Base-by-base conservation (phyloP, 2,888 invertebrate genomes). In the Spilarctia lutea region DNA sequence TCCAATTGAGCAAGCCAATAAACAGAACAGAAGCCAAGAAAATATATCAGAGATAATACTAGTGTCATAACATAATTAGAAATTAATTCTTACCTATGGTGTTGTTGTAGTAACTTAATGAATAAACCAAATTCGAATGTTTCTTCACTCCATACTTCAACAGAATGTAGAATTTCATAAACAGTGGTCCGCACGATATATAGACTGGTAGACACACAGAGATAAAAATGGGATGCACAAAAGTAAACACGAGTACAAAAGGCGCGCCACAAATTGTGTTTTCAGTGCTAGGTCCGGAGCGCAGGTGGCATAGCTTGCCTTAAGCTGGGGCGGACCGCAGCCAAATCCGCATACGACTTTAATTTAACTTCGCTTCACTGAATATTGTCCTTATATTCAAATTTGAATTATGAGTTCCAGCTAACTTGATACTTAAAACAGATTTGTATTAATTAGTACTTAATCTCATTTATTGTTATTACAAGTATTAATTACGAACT, bases 311-410 rank as follows among this genome's bases (percentile, higher is more conserved):
- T 80, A 84, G 87, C 88, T 84, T 83, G 89, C 89, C 92, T 91
- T 94, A 92, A 94, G 93, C 94, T 91, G 84, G 84, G 86, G 86
- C 90, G 88, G 90, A 85, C 90, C 91, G 88, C 88, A 89, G 87
- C 91, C 89, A 92, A 94, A 94, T 94, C 94, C 93, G 91, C 90
- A 91, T 90, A 87, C 91, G 92, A 94, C 93, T 95, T 94, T 94
- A 93, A 95, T 95, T 95, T 95, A 95, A 95, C 94, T 95, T 95
- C 90, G 91, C 92, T 90, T 87, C 90, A 91, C 91, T 92, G 91
- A 91, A 93, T 92, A 91, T 93, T 91, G 92, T 92, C 90, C 90
- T 90, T 91, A 89, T 90, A 91, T 91, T 91, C 89, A 92, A 92
- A 91, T 92, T 91, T 91, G 87, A 91, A 84, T 83, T 86, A 85